Conservation (phyloP, 2,113 vertebrate genomes). For the Clarias gariepinus region DNA sequence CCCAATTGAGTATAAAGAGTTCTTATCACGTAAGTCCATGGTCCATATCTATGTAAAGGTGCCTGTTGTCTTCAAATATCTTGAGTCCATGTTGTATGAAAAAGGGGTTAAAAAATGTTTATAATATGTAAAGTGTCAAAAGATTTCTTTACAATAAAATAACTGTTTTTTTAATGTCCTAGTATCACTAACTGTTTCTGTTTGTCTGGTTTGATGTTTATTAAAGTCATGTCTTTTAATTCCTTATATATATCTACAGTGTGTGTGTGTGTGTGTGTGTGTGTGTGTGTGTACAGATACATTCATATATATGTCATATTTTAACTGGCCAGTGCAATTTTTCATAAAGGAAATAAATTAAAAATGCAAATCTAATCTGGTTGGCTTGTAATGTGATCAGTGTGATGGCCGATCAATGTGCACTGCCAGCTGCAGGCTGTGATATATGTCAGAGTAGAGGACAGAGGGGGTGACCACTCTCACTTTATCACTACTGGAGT, state of each 20-base stretch:
- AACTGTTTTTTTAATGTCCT: background rate
- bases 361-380: constrained; percentile 90
- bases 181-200: too few species aligned
- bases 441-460: constrained; percentile 70
- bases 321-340: constrained; percentile 55
- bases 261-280: too few species aligned
- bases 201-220: too few species aligned
- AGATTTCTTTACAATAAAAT: too few species aligned
- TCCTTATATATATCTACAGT: too few species aligned
- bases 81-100: background rate
- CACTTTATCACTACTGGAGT: constrained; percentile 79
- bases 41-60: constrained; percentile 7
- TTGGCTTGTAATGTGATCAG: constrained; percentile 82
- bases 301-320: constrained; percentile 8
- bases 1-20: background rate
- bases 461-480: constrained; percentile 72
- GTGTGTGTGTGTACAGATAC: constrained; percentile 5
- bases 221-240: too few species aligned
- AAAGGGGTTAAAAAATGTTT: background rate
- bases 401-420: constrained; percentile 82
- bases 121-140: background rate
- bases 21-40: constrained; percentile 38
- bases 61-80: background rate
- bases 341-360: constrained; percentile 87
- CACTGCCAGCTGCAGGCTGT: constrained; percentile 67